phyloP scores from a whole-genome alignment of 2,113 vertebrate species.

The Bagarius yarrelli region DNA sequence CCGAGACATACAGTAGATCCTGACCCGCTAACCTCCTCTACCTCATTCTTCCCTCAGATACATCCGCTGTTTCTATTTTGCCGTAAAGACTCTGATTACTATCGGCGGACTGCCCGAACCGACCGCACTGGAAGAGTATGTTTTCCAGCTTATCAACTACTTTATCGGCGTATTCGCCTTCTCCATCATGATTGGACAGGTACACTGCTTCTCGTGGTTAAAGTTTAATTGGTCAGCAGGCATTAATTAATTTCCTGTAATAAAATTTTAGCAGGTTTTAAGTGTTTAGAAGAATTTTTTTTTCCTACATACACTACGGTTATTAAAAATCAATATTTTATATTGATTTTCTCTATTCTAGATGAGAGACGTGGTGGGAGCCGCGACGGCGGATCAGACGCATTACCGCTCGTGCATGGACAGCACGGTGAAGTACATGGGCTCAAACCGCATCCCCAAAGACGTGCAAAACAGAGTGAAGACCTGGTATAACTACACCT shows the following conservation, averaged over 20 bases:
- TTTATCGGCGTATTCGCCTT: conserved; percentile 95
- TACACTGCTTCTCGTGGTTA: conserved; percentile 51
- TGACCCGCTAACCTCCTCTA: no score
- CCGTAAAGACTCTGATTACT: conserved; percentile 95
- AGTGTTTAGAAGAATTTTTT: neutral
- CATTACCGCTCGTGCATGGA: conserved; percentile 95
- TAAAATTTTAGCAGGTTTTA: no score
- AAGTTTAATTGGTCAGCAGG: neutral
- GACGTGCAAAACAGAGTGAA: conserved; percentile 90
- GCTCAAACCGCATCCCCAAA: conserved; percentile 87
- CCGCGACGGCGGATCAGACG: conserved; percentile 87
- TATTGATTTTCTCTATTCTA: conserved; percentile 48
- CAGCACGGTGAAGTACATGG: conserved; percentile 95
- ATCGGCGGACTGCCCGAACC: conserved; percentile 91
- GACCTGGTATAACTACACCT: conserved; percentile 97
- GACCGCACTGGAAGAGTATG: conserved; percentile 83
- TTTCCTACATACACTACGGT: neutral
- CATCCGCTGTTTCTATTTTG: conserved; percentile 96
- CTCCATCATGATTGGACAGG: conserved; percentile 99
- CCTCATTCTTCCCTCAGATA: conserved; percentile 72
- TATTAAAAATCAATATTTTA: neutral
- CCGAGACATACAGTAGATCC: no score
- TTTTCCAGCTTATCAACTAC: conserved; percentile 96
- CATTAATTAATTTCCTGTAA: neutral
- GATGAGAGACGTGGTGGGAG: conserved; percentile 97